phyloP scores from a whole-genome alignment of 2,797 vertebrate genomes.

The Sebastes nivosus region DNA sequence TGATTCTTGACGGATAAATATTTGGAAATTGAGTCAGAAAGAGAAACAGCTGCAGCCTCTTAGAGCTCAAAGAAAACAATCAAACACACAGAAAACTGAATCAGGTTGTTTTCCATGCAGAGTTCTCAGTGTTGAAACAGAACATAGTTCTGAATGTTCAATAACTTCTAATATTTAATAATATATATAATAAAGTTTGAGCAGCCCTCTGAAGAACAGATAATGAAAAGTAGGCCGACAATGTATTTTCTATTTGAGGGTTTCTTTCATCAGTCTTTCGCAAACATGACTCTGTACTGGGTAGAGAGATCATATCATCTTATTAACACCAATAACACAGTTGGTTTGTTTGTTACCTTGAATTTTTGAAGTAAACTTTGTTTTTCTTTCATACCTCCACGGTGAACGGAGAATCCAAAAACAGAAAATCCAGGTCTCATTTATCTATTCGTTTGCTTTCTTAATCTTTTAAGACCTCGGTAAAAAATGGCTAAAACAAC shows the following conservation, averaged over 20 bases:
- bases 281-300: background rate
- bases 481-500: too few species aligned
- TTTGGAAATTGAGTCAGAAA: background rate
- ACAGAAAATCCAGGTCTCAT: too few species aligned
- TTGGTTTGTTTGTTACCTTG: background rate
- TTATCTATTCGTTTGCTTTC: too few species aligned
- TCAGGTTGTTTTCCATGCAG: too few species aligned
- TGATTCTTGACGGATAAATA: background rate
- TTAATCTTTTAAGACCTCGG: too few species aligned
- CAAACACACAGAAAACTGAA: background rate
- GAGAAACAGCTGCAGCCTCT: background rate
- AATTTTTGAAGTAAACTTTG: too few species aligned
- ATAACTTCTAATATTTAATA: too few species aligned
- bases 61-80: background rate
- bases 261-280: too few species aligned
- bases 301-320: background rate
- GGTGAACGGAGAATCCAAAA: too few species aligned
- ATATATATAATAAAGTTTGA: background rate
- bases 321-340: background rate
- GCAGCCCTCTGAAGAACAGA: background rate
- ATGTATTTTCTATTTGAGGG: background rate
- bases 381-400: too few species aligned
- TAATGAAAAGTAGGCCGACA: background rate
- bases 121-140: background rate
- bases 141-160: background rate